Evolutionary conservation across 2,888 invertebrate species (phyloP).

Genomic region (Trypoxylon attenuatum): DNA sequence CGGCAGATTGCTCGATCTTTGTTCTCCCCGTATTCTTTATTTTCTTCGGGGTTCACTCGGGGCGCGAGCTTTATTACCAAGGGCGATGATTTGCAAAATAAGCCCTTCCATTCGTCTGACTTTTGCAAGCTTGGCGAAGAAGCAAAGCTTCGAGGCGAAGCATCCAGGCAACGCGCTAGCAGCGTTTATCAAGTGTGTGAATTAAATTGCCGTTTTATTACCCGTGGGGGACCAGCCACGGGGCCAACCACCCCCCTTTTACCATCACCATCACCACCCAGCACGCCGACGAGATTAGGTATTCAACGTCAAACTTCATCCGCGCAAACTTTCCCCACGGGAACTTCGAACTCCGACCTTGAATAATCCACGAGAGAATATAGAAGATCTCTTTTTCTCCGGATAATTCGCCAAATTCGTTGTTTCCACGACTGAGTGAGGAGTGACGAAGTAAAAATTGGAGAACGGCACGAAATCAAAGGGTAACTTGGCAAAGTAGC

Average conservation of each 20-base stretch:
- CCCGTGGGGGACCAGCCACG: slow-evolving; percentile 59
- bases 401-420: too few relatives aligned
- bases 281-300: slow-evolving; percentile 50
- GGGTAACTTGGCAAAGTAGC: not conserved
- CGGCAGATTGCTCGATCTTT: not conserved
- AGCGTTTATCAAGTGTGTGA: slow-evolving; percentile 73
- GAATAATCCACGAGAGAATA: not conserved
- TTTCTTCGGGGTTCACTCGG: slow-evolving; percentile 12
- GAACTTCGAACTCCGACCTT: not conserved
- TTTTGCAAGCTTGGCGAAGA: slow-evolving; percentile 52
- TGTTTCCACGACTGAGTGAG: too few relatives aligned
- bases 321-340: slow-evolving; percentile 16
- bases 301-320: slow-evolving; percentile 52
- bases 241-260: slow-evolving; percentile 29
- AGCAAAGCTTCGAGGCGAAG: slow-evolving; percentile 31
- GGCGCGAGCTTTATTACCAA: slow-evolving; percentile 54
- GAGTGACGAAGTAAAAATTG: not conserved
- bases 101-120: slow-evolving; percentile 64
- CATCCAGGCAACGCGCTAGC: slow-evolving; percentile 38
- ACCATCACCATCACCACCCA: slow-evolving; percentile 14
- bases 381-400: not conserved
- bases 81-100: slow-evolving; percentile 71
- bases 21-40: slow-evolving; percentile 22
- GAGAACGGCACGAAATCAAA: not conserved
- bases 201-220: slow-evolving; percentile 75